These are phyloP conservation scores for Cephalopholis sonnerati DNA, from an alignment of 2,113 vertebrate genomes.

Conservation along the genomic window DNA sequence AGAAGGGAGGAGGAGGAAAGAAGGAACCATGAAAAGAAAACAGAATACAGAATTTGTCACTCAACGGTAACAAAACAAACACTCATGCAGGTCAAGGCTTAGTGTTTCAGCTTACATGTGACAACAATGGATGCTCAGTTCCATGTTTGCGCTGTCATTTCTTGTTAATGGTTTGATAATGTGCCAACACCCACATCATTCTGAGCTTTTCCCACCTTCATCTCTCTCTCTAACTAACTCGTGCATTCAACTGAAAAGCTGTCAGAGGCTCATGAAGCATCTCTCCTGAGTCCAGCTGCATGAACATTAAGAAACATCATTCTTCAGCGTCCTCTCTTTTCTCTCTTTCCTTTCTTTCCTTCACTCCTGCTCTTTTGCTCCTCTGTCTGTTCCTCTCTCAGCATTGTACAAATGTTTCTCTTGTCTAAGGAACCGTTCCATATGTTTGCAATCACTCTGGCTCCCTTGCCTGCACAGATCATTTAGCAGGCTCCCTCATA, in stretches of 20 bases:
- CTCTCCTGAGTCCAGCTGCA: constrained; percentile 18
- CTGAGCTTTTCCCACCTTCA: constrained; percentile 18
- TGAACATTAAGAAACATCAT: constrained; percentile 38
- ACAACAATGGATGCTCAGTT: constrained; percentile 38
- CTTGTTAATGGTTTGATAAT: constrained; percentile 64
- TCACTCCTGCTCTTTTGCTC: constrained; percentile 12
- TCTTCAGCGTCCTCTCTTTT: neutral
- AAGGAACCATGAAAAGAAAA: neutral
- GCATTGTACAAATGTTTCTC: constrained; percentile 78
- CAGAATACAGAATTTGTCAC: neutral
- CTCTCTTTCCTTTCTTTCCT: neutral
- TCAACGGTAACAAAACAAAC: constrained; percentile 3
- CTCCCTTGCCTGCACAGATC: constrained; percentile 78
- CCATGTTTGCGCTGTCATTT: constrained; percentile 33
- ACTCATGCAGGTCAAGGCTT: constrained; percentile 11
- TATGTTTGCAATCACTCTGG: constrained; percentile 80
- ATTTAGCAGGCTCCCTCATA: constrained; percentile 81
- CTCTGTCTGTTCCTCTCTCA: constrained; percentile 55
- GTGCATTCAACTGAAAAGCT: constrained; percentile 49
- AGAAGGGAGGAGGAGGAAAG: constrained; percentile 5
- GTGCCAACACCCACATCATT: constrained; percentile 38
- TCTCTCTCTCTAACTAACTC: constrained; percentile 28
- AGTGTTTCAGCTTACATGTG: constrained; percentile 24
- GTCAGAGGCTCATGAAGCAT: constrained; percentile 40
- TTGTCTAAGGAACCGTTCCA: constrained; percentile 80